These are phyloP conservation scores for Marmota monax DNA, from an alignment of 2,113 vertebrate species.

Conservation along the genomic window DNA sequence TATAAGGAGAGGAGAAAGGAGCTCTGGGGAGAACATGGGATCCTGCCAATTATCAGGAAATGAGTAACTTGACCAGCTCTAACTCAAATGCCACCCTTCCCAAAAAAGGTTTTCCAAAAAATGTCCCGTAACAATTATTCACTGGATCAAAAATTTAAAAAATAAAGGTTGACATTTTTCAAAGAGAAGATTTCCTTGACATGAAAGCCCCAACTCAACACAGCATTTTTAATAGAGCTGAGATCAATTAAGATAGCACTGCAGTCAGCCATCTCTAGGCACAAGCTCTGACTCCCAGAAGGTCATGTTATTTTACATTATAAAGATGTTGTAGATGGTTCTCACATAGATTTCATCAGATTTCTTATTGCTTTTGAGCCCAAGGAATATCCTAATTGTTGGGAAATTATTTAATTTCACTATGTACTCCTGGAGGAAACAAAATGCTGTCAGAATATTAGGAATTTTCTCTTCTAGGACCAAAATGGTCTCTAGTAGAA, in stretches of 20 bases:
- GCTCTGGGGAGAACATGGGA: too few relatives aligned
- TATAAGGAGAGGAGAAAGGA: not conserved
- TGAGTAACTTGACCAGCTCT: not conserved
- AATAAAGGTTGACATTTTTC: not conserved
- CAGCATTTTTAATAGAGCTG: not conserved
- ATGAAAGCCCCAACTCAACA: not conserved
- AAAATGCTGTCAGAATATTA: conserved; percentile 84
- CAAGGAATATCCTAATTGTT: conserved; percentile 90
- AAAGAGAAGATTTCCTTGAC: not conserved
- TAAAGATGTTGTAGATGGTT: conserved; percentile 80
- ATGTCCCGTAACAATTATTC: not conserved
- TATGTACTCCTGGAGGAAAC: conserved; percentile 89
- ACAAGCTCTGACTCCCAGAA: not conserved
- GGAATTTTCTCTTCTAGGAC: conserved; percentile 92
- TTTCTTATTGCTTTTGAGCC: conserved; percentile 87
- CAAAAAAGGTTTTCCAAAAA: not conserved
- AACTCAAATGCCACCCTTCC: conserved; percentile 1
- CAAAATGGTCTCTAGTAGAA: conserved; percentile 92
- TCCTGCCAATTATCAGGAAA: not conserved
- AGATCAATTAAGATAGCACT: not conserved
- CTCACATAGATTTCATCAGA: conserved; percentile 87
- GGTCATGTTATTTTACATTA: not conserved
- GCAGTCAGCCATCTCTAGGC: not conserved
- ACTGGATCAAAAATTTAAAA: not conserved
- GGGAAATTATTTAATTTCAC: conserved; percentile 88